Base-by-base conservation (phyloP, 2,113 vertebrate species). In the Glaucomys volans region DNA sequence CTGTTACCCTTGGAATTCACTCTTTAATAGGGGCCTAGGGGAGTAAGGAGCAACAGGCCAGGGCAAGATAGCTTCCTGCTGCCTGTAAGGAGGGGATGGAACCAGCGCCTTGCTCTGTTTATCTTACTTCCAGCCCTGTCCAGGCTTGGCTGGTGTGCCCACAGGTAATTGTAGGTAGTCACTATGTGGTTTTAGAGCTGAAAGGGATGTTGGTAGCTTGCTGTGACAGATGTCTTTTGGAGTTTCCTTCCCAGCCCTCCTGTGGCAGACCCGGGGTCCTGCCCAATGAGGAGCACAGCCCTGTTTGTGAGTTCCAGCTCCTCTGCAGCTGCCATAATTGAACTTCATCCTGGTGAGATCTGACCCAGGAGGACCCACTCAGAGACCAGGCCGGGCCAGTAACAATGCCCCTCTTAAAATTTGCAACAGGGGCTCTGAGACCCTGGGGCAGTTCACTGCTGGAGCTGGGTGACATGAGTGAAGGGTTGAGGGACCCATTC, bases 251-350 rank as follows among this genome's bases (percentile, higher is more conserved):
- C 81, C 22, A 54, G 22, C 24, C 42, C 66, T 22, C 44, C 37
- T 24, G 54, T 20, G 2, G 8, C 4, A 13, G 22, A n/a, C 40
- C 13, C 32, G 37, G 8, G 16, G 5, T 8, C 5, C 28, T 37
- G 40, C 32, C n/a, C 6, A 0, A 52, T 8, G 42, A 57, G 72
- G 64, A n/a, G 42, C 79, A 26, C 26, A 35, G 32, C 47, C 13
- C 0, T 4, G 16, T 50, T n/a, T 20, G 4, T 6, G 37, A 14
- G 52, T 11, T 8, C 6, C 50, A 50, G 28, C 8, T 57, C 4
- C 59, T 30, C 52, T 3, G 2, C 2, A 0, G 7, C 59, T 8
- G 16, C 42, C 3, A 2, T 2, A n/a, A 13, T 3, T 2, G 47
- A 66, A 47, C 37, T 3, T 13, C 35, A 30, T 75, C 17, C 26